phyloP scores from a whole-genome alignment of 2,888 invertebrate species.

The Agriotes lineatus region DNA sequence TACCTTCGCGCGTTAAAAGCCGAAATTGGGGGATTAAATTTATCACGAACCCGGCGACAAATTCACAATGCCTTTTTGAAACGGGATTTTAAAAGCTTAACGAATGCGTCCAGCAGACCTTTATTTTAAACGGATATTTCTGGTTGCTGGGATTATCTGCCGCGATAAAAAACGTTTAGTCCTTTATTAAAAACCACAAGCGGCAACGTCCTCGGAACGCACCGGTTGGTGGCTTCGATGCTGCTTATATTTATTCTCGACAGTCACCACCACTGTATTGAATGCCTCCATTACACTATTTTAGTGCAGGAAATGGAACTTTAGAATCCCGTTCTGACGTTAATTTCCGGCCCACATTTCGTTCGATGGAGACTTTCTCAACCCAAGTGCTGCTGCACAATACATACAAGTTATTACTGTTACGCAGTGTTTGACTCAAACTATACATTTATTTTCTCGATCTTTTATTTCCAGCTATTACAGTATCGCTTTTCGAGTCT shows the following conservation, averaged over 20 bases:
- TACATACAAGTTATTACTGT: constrained; percentile 18
- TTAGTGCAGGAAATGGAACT: constrained; percentile 57
- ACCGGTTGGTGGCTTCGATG: neutral
- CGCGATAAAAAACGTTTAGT: neutral
- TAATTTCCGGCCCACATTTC: constrained; percentile 55
- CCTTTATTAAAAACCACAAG: neutral
- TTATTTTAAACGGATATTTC: constrained; percentile 25
- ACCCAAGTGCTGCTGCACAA: constrained; percentile 8
- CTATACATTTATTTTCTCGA: no score
- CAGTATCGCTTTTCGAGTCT: no score
- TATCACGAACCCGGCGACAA: constrained; percentile 25
- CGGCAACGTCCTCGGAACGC: no score
- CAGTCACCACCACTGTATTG: constrained; percentile 43
- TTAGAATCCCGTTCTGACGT: constrained; percentile 54
- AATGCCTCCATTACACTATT: constrained; percentile 52
- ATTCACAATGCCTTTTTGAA: constrained; percentile 32
- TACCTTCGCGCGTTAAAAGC: constrained; percentile 27
- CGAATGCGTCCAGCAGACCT: constrained; percentile 17
- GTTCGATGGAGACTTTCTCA: constrained; percentile 24
- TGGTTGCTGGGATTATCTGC: constrained; percentile 14
- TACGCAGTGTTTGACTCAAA: no score
- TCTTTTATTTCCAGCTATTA: no score
- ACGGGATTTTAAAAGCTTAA: constrained; percentile 25
- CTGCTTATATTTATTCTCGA: constrained; percentile 13
- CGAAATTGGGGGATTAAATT: constrained; percentile 33